Base-by-base conservation (phyloP, 2,888 invertebrate genomes). In the Griposia aprilina region DNA sequence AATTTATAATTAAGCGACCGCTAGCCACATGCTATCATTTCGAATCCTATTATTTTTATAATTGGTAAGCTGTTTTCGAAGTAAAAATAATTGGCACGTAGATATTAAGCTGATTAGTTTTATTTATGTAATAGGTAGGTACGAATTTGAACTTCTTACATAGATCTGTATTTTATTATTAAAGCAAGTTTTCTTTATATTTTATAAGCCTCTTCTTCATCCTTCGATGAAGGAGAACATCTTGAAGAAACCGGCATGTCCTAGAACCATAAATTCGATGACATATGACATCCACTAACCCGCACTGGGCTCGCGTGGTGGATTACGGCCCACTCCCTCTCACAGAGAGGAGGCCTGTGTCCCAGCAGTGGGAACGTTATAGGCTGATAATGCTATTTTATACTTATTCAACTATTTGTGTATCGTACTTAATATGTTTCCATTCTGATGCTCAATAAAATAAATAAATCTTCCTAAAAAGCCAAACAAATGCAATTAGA, bases 1-100 rank as follows among this genome's bases (percentile, higher is more conserved):
- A 45, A 45, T 81, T 36, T 72, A 63, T 74, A 73, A 84, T 84
- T 63, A 74, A 85, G 26, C 68, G 75, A 75, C 74, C 50, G 65
- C 41, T 36, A 72, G 48, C 52, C 63, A 50, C 48, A 23, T n/a
- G 62, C 6, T 48, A 66, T 71, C 26, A 36, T 70, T 77, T 59
- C 5, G 30, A 71, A 52, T 52, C 50, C 41, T 45, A 82, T 65
- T 57, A n/a, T 57, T 26, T n/a, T 66, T 52, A 7, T 13, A 48
- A 65, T 66, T 52, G 10, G 2, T 17, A 45, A 52, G 5, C 20
- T 67, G 41, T n/a, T 36, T 59, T 72, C 1, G 45, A 45, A 10
- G 45, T 36, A 59, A 17, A 20, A 45, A 15, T 45, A 59, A 36
- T 41, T 45, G 8, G 2, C 0, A 41, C 41, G 2, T 36, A 11